phyloP scores from a whole-genome alignment of 2,888 invertebrate species.

The Camponotus fellah region DNA sequence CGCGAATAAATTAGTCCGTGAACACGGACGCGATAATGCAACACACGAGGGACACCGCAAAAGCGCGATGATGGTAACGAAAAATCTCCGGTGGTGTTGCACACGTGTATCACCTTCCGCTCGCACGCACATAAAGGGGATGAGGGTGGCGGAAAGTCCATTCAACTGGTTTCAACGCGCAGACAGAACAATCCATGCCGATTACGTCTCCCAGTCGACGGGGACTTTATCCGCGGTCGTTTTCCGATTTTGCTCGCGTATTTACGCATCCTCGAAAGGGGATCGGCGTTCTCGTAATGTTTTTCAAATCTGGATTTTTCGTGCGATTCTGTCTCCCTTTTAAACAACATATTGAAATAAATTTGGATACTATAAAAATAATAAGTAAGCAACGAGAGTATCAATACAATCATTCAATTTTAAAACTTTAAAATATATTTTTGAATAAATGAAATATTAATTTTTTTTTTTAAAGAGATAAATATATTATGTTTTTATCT shows the following conservation, averaged over 20 bases:
- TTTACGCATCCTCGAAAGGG: conserved; percentile 17
- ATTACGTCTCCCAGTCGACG: conserved; percentile 45
- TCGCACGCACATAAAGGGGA: not conserved
- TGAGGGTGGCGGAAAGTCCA: conserved; percentile 55
- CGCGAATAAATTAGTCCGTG: conserved; percentile 47
- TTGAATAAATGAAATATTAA: not conserved
- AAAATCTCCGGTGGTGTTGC: conserved; percentile 14
- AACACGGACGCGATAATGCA: conserved; percentile 36
- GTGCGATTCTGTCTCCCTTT: not conserved
- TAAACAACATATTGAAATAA: not conserved
- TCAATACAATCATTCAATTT: not conserved
- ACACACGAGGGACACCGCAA: not conserved
- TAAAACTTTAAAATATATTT: not conserved
- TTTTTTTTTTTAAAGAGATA: not conserved
- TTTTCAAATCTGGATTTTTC: conserved; percentile 33
- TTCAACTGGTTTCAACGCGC: conserved; percentile 48
- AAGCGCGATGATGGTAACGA: not conserved
- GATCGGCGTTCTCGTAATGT: conserved; percentile 24
- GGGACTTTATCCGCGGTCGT: conserved; percentile 43
- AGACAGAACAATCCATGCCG: conserved; percentile 35
- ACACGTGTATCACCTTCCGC: not conserved
- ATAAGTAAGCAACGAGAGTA: not conserved
- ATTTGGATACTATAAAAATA: not conserved
- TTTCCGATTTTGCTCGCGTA: conserved; percentile 38
- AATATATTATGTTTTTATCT: not conserved